A percentile compares a stretch with the other conserved stretches of the same genome.
Conservation (phyloP, 2,888 invertebrate species). For the Hyposoter didymator region DNA sequence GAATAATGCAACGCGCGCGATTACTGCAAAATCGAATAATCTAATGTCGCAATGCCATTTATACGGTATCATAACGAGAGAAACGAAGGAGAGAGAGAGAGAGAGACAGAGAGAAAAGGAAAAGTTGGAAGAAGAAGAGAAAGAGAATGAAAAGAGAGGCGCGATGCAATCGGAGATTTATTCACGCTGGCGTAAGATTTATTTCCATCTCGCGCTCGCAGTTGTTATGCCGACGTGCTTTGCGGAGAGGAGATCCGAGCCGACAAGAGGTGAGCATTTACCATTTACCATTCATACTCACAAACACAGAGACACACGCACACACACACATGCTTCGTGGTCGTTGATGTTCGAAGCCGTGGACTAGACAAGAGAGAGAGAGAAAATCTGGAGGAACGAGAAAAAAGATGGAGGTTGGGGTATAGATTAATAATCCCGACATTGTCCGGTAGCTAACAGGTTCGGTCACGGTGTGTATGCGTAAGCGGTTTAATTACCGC, state of each 20-base stretch:
- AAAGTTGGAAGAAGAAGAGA: conserved; percentile 16
- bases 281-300: conserved; percentile 31
- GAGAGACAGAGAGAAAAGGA: conserved; percentile 25
- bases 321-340: conserved; percentile 9
- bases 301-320: not conserved
- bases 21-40: conserved; percentile 25
- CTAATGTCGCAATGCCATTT: conserved; percentile 11
- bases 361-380: conserved; percentile 43
- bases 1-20: not conserved
- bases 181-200: conserved; percentile 56
- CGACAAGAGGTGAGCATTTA: conserved; percentile 53
- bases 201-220: conserved; percentile 49
- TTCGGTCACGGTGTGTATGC: conserved; percentile 68
- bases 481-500: conserved; percentile 70
- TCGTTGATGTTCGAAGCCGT: conserved; percentile 28
- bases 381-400: not conserved
- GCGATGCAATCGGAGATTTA: conserved; percentile 51
- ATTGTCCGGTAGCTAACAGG: conserved; percentile 72
- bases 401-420: conserved; percentile 42
- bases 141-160: conserved; percentile 27
- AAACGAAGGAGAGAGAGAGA: not conserved
- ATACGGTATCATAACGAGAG: conserved; percentile 8
- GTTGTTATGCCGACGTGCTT: conserved; percentile 30
- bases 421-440: conserved; percentile 60
- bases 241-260: conserved; percentile 45